Evolutionary conservation across 2,888 invertebrate genomes (phyloP).

Genomic region (Hoplodrina blanda): DNA sequence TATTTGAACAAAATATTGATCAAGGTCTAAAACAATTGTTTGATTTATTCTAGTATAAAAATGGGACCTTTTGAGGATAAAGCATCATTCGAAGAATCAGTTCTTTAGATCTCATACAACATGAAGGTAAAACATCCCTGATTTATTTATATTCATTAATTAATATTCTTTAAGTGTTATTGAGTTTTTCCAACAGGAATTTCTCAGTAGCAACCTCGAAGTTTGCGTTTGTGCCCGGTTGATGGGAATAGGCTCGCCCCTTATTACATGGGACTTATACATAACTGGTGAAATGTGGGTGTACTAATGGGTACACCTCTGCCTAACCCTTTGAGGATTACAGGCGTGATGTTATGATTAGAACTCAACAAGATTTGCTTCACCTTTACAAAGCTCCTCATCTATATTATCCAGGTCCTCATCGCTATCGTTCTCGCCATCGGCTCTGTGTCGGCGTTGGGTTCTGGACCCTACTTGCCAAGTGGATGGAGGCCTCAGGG

Average conservation of each 20-base stretch:
- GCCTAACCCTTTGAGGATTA: too few relatives aligned
- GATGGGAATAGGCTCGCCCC: too few relatives aligned
- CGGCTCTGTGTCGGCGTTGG: slow-evolving; percentile 75
- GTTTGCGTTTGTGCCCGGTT: too few relatives aligned
- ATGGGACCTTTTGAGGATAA: slow-evolving; percentile 36
- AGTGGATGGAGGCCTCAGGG: slow-evolving; percentile 86
- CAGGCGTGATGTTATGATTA: too few relatives aligned
- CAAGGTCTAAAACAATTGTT: slow-evolving; percentile 71
- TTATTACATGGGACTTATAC: too few relatives aligned
- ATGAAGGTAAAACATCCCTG: slow-evolving; percentile 79
- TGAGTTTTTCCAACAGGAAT: too few relatives aligned
- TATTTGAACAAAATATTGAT: slow-evolving; percentile 57
- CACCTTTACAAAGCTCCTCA: not conserved
- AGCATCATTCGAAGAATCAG: slow-evolving; percentile 74
- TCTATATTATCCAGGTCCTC: slow-evolving; percentile 70
- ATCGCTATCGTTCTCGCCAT: slow-evolving; percentile 73
- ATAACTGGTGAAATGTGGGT: too few relatives aligned
- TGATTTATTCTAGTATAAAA: slow-evolving; percentile 81
- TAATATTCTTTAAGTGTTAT: not conserved
- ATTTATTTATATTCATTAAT: slow-evolving; percentile 7
- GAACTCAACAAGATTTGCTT: not conserved
- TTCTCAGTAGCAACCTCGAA: too few relatives aligned
- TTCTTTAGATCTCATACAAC: slow-evolving; percentile 79
- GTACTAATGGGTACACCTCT: too few relatives aligned
- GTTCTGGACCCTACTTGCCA: slow-evolving; percentile 85